Evolutionary conservation across 2,113 vertebrate genomes (phyloP), one percentile per base, ranked within the genome.

Genomic region (Phylloscopus trochilus): DNA sequence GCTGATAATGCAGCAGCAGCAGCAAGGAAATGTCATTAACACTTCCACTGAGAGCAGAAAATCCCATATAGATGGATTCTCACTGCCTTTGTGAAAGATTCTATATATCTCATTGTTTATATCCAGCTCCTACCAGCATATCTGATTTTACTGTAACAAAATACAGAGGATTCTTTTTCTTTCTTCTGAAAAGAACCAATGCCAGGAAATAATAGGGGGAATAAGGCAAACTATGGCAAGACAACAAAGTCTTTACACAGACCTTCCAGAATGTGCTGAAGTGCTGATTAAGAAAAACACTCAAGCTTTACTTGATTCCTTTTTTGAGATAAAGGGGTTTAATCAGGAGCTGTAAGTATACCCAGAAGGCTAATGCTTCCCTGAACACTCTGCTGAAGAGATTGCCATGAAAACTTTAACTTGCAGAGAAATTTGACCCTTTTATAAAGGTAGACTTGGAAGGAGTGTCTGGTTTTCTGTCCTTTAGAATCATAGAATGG

Each of bases 231-330:
- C 53, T 82, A 10, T 87, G 80, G 44, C 52, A 87, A 89, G 43
- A 78, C 90, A 86, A 84, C 30, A 69, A 83, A 89, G 76, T 72
- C 56, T 72, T 90, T 64, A 44, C 15, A 56, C 15, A 78, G 64
- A 62, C 28, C 27, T 92, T 93, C 41, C 49, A 83, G 60, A 93
- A 78, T 56, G 49, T 58, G 49, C 35, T 62, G 51, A 94, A 75
- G 30, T 80, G 88, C 72, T 90, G 90, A 86, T 84, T 90, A 80
- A 92, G 53, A 78, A 49, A 87, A 94, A 62, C 28, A 64, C 56
- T 94, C 78, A 64, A 93, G 60, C 41, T 88, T 80, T 82, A 63
- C 64, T 92, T 93, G 92, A 94, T 90, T 92, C 68, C 69, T 83
- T 28, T 35, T 86, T 83, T 83, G 53, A 90, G 68, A 96, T 86